These are phyloP conservation scores for Stegostoma tigrinum DNA, from an alignment of 2,113 vertebrate species.

Conservation along the genomic window DNA sequence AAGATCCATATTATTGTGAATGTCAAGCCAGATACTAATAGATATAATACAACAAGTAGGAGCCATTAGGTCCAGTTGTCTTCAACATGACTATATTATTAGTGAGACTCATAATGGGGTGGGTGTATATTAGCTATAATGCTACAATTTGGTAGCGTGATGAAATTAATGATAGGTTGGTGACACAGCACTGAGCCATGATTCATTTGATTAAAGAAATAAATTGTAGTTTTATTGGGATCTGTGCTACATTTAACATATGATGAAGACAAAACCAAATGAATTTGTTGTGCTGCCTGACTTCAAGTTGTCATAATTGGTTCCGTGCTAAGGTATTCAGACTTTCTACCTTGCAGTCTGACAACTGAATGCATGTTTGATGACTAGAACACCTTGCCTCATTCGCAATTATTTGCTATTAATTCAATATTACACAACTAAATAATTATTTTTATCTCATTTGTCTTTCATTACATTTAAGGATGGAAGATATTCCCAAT, in stretches of 20 bases:
- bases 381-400: not conserved
- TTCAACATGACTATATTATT: not conserved
- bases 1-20: not conserved
- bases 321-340: not conserved
- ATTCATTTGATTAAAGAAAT: not conserved
- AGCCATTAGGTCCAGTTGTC: not conserved
- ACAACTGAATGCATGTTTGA: not conserved
- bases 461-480: not conserved
- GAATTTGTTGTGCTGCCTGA: not conserved
- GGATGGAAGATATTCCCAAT: not conserved
- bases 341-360: not conserved
- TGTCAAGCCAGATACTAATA: not conserved
- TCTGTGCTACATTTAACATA: not conserved
- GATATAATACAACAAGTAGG: not conserved
- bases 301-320: slow-evolving; percentile 9
- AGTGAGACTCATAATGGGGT: not conserved
- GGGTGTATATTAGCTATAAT: not conserved
- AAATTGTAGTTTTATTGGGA: not conserved
- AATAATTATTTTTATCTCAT: not conserved
- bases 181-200: not conserved
- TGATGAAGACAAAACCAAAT: not conserved
- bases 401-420: slow-evolving; percentile 3
- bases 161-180: slow-evolving; percentile 8
- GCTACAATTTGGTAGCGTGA: not conserved
- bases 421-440: not conserved